Base-by-base conservation (phyloP, 1,140 invertebrate species). In the Solenopsis fugax region DNA sequence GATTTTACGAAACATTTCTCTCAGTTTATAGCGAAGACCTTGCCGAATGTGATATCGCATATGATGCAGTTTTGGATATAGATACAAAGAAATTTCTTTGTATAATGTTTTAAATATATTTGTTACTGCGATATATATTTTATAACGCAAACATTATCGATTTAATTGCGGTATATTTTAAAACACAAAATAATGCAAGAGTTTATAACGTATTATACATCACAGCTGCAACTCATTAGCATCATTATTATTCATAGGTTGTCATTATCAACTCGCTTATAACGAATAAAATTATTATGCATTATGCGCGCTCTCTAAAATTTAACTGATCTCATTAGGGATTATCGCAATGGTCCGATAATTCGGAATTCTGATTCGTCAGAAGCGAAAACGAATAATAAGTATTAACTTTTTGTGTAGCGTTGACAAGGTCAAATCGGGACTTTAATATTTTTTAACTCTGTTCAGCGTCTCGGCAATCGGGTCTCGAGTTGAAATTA, bases 201-300 rank as follows among this genome's bases (percentile, higher is more conserved):
- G 18, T 84, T 69, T 69, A 69, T 45, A 62, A 71, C 16, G 29
- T 34, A 72, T 45, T 60, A 62, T 48, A 58, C 34, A 13, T 81
- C 52, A 58, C 29, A 81, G 16, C 56, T n/a, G 24, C 48, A 34
- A 82, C 69, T 84, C 45, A 84, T 75, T 75, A 84, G n/a, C 69
- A 75, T 84, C 45, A 48, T 84, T 84, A 75, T 84, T 84, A 84
- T 82, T 82, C 67, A 82, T 84, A 73, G 80, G 29, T 37, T 75
- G 69, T 84, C 56, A 84, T 84, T 84, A 60, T 84, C 69, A 73
- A 71, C 24, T 71, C 69, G 69, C 34, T 84, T 84, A 75, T 75
- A 48, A 21, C 54, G 80, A 60, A 82, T 82, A 82, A 75, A 84
- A 84, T 84, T 84, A 84, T 75, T 75, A 60, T 75, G 18, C 80